These are phyloP conservation scores for Sterrhoptilus dennistouni DNA, from an alignment of 2,113 vertebrate genomes.

Conservation along the genomic window DNA sequence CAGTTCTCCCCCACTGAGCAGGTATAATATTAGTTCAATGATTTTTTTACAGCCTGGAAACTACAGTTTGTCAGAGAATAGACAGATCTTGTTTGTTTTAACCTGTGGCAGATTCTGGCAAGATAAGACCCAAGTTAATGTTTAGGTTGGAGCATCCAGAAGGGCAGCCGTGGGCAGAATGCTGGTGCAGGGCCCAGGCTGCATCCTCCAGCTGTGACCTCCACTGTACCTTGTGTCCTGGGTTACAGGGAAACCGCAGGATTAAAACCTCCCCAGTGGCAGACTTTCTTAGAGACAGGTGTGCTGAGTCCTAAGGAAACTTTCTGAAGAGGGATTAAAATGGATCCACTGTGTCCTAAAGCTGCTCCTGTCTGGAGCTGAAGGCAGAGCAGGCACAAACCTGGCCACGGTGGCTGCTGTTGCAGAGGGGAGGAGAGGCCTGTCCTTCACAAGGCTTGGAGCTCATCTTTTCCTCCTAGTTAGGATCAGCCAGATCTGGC, in stretches of 20 bases:
- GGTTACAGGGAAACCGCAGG: background rate
- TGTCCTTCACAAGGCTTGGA: background rate
- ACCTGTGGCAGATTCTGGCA: background rate
- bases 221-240: background rate
- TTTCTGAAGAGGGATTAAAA: background rate
- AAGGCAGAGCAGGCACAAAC: background rate
- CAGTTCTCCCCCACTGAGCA: fast-evolving
- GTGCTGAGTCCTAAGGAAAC: background rate
- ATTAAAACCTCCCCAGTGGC: background rate
- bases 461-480: background rate
- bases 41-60: background rate
- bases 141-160: background rate
- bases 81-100: background rate
- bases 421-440: background rate
- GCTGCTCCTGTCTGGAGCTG: fast-evolving
- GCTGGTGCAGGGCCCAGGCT: background rate
- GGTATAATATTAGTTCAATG: background rate
- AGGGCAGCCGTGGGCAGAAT: background rate
- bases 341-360: background rate
- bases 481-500: background rate
- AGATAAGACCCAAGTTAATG: background rate
- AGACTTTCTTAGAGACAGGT: background rate
- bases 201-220: background rate
- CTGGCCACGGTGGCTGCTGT: fast-evolving
- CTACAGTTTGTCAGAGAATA: background rate